These are phyloP conservation scores for Ypsolopha sequella DNA, from an alignment of 2,888 invertebrate species.

Conservation along the genomic window DNA sequence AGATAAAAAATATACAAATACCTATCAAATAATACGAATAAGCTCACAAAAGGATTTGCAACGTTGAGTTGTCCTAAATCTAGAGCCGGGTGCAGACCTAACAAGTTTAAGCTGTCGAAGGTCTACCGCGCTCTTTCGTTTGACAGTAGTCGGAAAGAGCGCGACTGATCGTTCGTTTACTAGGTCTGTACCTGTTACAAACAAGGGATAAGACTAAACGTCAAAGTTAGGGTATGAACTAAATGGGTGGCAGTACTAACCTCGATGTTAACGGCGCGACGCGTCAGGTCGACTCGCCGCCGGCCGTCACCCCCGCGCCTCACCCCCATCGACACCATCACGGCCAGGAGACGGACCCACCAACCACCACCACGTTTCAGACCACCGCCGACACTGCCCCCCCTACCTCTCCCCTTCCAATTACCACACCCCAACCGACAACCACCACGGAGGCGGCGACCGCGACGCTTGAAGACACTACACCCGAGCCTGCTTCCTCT, in stretches of 20 bases:
- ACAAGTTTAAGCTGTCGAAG: too few relatives aligned
- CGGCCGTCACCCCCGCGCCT: conserved; percentile 27
- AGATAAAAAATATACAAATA: too few relatives aligned
- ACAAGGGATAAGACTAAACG: too few relatives aligned
- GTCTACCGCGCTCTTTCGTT: too few relatives aligned
- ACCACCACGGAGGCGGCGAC: conserved; percentile 34
- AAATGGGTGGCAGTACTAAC: conserved; percentile 54
- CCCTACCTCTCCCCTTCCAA: conserved; percentile 14
- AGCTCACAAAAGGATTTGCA: too few relatives aligned
- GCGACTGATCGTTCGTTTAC: too few relatives aligned
- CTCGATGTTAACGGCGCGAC: conserved; percentile 48
- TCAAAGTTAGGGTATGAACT: too few relatives aligned
- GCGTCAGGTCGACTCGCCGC: conserved; percentile 42
- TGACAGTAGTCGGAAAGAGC: too few relatives aligned
- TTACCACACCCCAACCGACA: conserved; percentile 6
- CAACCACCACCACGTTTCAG: conserved; percentile 61
- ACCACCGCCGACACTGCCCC: conserved; percentile 35
- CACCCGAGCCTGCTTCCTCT: conserved; percentile 34
- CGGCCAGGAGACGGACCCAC: conserved; percentile 45
- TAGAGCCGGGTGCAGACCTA: too few relatives aligned
- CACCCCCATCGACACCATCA: conserved; percentile 62
- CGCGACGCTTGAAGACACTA: conserved; percentile 33
- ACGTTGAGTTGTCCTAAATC: too few relatives aligned
- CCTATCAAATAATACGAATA: too few relatives aligned
- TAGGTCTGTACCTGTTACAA: too few relatives aligned